Evolutionary conservation across 2,797 vertebrate genomes (phyloP), one percentile per base, ranked within the genome.

Genomic region (Xiphorhynchus erythropygius): DNA sequence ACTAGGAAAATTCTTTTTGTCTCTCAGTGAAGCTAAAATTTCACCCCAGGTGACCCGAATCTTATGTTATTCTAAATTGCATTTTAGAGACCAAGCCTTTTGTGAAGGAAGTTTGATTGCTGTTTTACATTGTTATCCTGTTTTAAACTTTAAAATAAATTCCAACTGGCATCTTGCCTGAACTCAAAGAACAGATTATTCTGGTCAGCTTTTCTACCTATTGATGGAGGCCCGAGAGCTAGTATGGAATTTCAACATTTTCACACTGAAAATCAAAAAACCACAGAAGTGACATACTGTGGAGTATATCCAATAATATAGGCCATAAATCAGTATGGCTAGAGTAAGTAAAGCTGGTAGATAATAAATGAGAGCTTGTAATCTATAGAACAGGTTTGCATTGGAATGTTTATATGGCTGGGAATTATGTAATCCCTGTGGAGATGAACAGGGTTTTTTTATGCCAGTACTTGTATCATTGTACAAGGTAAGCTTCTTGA

Each of bases 1-100:
- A 50, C 41, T 83, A 63, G 64, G 60, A 94, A 95, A 93, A 87
- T 46, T 84, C 23, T 68, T 80, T 70, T 90, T 75, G 49, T 71
- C 28, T 62, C 39, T 79, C 4, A 9, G 12, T 64, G 33, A 82
- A 80, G 33, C 37, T 79, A 82, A 68, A 71, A 50, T 89, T 92
- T 92, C 27, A 60, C n/a, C 71, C 41, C 8, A 49, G 70, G 32
- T 82, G 84, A 84, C 27, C 82, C 16, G 74, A 87, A 59, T 50
- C 16, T 81, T 74, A 11, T 0, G 0, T 30, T 81, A 18, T 33
- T 76, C 17, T 23, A 60, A 84, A 67, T 16, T 53, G 22, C 4
- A 1, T 79, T 84, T 89, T 67, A 55, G 68, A 81, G 46, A 80
- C 16, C 8, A 33, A 1, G 56, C 27, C 41, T 65, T 46, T 70